phyloP scores from a whole-genome alignment of 2,888 invertebrate genomes.

The Cantharis rufa region DNA sequence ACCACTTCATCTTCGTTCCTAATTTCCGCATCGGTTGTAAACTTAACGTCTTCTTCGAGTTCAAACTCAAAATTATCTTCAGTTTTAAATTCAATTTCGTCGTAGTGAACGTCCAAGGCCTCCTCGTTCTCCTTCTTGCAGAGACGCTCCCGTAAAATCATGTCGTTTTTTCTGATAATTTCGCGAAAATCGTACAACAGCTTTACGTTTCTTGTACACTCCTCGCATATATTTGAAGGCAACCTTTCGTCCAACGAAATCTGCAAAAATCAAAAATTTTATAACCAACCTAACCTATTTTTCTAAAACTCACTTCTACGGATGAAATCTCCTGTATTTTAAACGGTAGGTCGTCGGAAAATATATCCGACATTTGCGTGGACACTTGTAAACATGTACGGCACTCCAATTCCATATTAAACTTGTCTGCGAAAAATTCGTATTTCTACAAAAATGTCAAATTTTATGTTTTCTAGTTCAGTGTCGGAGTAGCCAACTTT shows the following conservation, averaged over 20 bases:
- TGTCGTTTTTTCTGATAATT: background rate
- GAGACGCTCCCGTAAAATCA: background rate
- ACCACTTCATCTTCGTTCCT: background rate
- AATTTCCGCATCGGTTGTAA: no score
- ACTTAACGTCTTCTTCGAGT: background rate
- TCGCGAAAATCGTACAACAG: background rate
- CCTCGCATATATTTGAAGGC: background rate
- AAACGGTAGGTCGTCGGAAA: background rate
- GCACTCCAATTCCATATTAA: background rate
- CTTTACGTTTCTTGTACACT: background rate
- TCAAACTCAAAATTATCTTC: background rate
- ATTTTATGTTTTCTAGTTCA: background rate
- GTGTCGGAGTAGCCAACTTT: background rate
- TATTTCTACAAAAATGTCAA: background rate
- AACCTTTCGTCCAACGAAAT: background rate
- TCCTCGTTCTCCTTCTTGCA: background rate
- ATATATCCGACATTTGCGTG: background rate
- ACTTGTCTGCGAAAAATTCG: background rate
- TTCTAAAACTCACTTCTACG: background rate
- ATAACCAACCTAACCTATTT: background rate
- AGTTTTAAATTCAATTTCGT: background rate
- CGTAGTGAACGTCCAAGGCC: background rate
- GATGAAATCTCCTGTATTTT: background rate
- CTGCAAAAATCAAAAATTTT: background rate
- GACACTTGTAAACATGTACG: background rate